Base-by-base conservation (phyloP, 2,797 vertebrate species). In the Paguma larvata region DNA sequence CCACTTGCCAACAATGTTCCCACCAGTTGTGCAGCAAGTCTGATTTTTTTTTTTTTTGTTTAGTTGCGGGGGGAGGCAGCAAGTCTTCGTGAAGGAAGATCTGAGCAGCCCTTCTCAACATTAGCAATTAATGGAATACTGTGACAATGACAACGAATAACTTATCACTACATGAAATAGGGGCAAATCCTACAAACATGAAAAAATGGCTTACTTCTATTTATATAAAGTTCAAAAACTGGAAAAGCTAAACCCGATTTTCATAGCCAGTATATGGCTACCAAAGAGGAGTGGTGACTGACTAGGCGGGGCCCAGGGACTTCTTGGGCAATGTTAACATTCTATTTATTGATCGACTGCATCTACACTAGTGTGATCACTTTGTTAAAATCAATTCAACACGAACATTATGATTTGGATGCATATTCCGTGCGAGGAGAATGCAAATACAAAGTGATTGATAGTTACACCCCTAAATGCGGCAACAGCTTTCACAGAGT, bases 381-480 rank as follows among this genome's bases (percentile, higher is more conserved):
- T 18, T 86, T 91, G 32, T 72, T 38, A 38, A 91, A 68, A 87
- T 72, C 75, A 68, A 75, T 44, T 89, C 11, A 94, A 30, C 6
- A 53, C 6, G 25, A 84, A 7, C 30, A 21, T 89, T 90, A 85
- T 48, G 30, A 91, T 59, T 41, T 34, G 8, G 63, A 51, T 59
- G 32, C 10, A 92, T 41, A 44, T 32, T 73, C 34, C 2, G 4
- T 75, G 6, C 7, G 73, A 59, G 25, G 12, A 91, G 12, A 78
- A 48, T 21, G 27, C 27, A 83, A 46, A 72, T 77, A 34, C 59
- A 75, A 53, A 68, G 25, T 62, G 27, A 48, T 25, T 56, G 7
- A 59, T 51, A 82, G 30, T 85, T 38, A 34, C 6, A 5, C 3
- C 4, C 8, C n/a, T 51, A 84, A 86, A 83, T 5, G 19, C 2